phyloP scores from a whole-genome alignment of 23 tunicate genomes.

The Phallusia fumigata region DNA sequence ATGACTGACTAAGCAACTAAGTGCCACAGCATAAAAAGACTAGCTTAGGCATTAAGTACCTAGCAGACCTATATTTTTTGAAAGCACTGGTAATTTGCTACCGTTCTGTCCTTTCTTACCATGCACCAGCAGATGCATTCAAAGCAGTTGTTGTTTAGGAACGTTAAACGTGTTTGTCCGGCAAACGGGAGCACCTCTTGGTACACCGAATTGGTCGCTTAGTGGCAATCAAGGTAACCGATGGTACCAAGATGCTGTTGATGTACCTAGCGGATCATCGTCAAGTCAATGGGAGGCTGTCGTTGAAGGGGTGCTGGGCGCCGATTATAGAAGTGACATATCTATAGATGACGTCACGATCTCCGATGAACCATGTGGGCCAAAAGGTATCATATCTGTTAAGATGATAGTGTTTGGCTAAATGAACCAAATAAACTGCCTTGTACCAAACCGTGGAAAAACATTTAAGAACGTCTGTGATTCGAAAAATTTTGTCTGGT shows the following conservation, averaged over 20 bases:
- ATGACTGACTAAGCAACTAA: too few relatives aligned
- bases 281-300: conserved; percentile 8
- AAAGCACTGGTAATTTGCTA: too few relatives aligned
- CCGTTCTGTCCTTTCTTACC: too few relatives aligned
- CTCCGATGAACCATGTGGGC: conserved; percentile 17
- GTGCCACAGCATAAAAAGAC: too few relatives aligned
- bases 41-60: too few relatives aligned
- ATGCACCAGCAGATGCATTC: too few relatives aligned
- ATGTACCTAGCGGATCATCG: conserved; percentile 23
- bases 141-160: conserved; percentile 30
- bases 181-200: conserved; percentile 17
- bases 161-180: conserved; percentile 41
- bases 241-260: conserved; percentile 39
- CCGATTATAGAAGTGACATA: conserved; percentile 39
- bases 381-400: background rate
- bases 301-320: conserved; percentile 30
- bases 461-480: too few relatives aligned
- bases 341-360: conserved; percentile 66
- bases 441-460: too few relatives aligned
- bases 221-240: conserved; percentile 39
- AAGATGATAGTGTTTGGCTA: too few relatives aligned
- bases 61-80: too few relatives aligned
- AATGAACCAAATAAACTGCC: too few relatives aligned
- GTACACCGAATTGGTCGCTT: conserved; percentile 30
- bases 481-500: too few relatives aligned